Evolutionary conservation across 1,140 invertebrate species (phyloP).

Genomic region (Euwallacea fornicatus): DNA sequence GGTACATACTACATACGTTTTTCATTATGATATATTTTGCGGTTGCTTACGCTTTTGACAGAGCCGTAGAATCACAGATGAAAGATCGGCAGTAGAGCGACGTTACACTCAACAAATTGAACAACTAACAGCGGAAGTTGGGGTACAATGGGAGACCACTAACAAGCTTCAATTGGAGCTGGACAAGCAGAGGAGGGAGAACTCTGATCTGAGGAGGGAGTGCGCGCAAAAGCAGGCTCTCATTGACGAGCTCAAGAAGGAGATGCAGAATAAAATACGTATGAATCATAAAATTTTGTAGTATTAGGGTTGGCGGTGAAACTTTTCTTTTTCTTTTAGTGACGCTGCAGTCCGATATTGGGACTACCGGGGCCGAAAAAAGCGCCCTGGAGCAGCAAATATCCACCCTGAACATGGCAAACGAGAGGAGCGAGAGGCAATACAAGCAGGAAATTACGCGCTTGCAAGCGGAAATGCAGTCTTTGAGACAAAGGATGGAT

Average conservation of each 20-base stretch:
- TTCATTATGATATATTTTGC: not conserved
- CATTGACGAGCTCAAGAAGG: slow-evolving; percentile 77
- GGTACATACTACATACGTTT: slow-evolving; percentile 36
- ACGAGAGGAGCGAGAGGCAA: slow-evolving; percentile 70
- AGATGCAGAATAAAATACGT: slow-evolving; percentile 74
- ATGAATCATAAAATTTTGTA: slow-evolving; percentile 27
- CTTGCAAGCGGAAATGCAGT: slow-evolving; percentile 74
- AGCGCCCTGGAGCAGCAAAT: slow-evolving; percentile 76
- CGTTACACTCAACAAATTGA: slow-evolving; percentile 74
- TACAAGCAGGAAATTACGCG: slow-evolving; percentile 72
- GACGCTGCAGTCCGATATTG: slow-evolving; percentile 72
- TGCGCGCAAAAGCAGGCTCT: slow-evolving; percentile 69
- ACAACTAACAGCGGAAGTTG: slow-evolving; percentile 74
- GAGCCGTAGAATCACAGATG: slow-evolving; percentile 63
- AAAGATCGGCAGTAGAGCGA: slow-evolving; percentile 71
- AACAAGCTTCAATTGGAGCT: slow-evolving; percentile 75
- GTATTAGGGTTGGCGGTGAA: too few species aligned
- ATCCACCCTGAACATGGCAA: slow-evolving; percentile 60
- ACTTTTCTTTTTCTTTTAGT: slow-evolving; percentile 52
- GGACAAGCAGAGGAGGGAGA: slow-evolving; percentile 73
- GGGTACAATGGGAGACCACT: slow-evolving; percentile 75
- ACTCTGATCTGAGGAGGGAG: slow-evolving; percentile 72
- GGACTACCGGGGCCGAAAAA: slow-evolving; percentile 71
- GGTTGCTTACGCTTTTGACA: slow-evolving; percentile 15
- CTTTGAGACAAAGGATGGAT: slow-evolving; percentile 73